Base-by-base conservation (phyloP, 2,113 vertebrate species). In the Antidorcas marsupialis region DNA sequence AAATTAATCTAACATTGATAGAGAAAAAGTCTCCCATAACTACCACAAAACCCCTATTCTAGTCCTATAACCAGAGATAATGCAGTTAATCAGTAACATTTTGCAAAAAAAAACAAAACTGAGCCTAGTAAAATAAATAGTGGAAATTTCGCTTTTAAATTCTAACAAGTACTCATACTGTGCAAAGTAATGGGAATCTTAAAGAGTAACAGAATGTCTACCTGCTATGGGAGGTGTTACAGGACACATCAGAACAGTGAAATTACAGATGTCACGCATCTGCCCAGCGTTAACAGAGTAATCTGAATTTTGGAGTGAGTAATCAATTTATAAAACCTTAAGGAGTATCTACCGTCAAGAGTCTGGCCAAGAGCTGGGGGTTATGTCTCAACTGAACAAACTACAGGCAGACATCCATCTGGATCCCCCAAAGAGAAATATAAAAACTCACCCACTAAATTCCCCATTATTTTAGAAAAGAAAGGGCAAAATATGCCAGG, bases 121-220 rank as follows among this genome's bases (percentile, higher is more conserved):
- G 27, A 94, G 13, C 17, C 67, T 97, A 2, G 43, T 15, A 82
- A 95, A 95, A 92, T 71, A 95, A 87, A 88, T 86, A 79, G 84
- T 16, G 59, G 10, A 85, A 95, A 87, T 71, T 87, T 30, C 30
- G 0, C 23, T 96, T 91, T 89, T 30, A 94, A 93, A 81, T 85
- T 86, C 60, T 60, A 87, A 50, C 43, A 82, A 50, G 79, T 62
- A 67, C 11, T n/a, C 43, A 52, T 64, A 90, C 36, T 28, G 4
- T 33, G 21, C n/a, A 92, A 96, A 94, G 6, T 60, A 83, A 60
- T 14, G 39, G 30, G 57, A 84, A 50, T 25, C 21, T 43, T 62
- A 45, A 95, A 13, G 14, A 59, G 36, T 36, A 45, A 11, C 62
- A 55, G 74, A 71, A 89, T 81, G 5, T 64, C 53, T 53, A 36